Evolutionary conservation across 1,140 invertebrate genomes (phyloP).

Genomic region (Anastatus disparis): DNA sequence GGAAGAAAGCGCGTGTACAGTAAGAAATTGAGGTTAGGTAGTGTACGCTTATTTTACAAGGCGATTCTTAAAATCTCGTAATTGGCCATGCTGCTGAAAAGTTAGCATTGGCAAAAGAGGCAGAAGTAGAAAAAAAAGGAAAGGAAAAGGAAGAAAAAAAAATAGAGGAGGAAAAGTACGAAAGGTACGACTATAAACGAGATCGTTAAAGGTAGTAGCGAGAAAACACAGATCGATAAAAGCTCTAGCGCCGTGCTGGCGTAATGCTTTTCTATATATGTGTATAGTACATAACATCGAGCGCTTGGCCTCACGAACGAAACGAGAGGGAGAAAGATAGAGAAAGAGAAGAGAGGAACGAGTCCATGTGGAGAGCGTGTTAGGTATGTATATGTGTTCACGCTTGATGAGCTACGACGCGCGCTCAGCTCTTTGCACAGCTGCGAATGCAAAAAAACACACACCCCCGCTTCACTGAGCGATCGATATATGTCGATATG

Average conservation of each 20-base stretch:
- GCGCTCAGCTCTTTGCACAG: not conserved
- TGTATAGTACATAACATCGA: not conserved
- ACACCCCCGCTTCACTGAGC: not conserved
- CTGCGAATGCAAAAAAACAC: conserved; percentile 7
- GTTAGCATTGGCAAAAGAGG: not conserved
- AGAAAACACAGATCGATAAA: conserved; percentile 38
- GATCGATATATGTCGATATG: conserved; percentile 21
- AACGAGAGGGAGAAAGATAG: not conserved
- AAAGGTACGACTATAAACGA: conserved; percentile 18
- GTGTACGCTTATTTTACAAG: conserved; percentile 1
- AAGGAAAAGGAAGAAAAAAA: not conserved
- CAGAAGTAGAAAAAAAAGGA: not conserved
- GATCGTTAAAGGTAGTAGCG: conserved; percentile 28
- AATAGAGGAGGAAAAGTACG: not conserved
- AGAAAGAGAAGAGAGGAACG: not conserved
- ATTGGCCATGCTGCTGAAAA: conserved; percentile 23
- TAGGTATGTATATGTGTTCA: not conserved
- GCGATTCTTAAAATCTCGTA: conserved; percentile 27
- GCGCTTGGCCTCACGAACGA: not conserved
- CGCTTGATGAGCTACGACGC: not conserved
- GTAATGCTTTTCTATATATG: no score
- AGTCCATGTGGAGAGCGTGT: not conserved
- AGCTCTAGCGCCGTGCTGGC: not conserved
- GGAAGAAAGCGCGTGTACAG: not conserved
- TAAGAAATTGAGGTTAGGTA: conserved; percentile 44